These are phyloP conservation scores for Crioceris asparagi DNA, from an alignment of 2,888 invertebrate species.

Conservation along the genomic window DNA sequence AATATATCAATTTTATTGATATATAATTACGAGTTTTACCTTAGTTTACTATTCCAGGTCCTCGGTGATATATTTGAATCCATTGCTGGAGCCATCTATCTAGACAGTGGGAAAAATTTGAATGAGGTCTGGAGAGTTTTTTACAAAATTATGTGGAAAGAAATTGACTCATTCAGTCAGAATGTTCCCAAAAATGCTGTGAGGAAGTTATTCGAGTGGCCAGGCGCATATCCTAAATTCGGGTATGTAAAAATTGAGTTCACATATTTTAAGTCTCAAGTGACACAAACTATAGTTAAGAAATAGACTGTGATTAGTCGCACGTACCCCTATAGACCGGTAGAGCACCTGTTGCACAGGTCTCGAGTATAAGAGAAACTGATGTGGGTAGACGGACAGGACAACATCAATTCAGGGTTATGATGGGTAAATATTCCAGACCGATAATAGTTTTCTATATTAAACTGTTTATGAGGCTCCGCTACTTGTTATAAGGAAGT, in stretches of 20 bases:
- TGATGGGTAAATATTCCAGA: too few species aligned
- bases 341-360: too few species aligned
- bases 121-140: conserved; percentile 68
- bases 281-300: neutral
- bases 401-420: too few species aligned
- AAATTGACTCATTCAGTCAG: conserved; percentile 69
- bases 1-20: neutral
- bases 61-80: conserved; percentile 93
- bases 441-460: too few species aligned
- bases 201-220: conserved; percentile 72
- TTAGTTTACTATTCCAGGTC: conserved; percentile 34
- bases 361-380: too few species aligned
- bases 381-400: too few species aligned
- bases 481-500: too few species aligned
- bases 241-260: conserved; percentile 43
- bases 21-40: neutral
- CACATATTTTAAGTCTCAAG: conserved; percentile 2
- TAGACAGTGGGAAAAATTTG: conserved; percentile 72
- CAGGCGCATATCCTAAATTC: conserved; percentile 65
- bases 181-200: conserved; percentile 86
- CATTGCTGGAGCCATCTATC: conserved; percentile 78
- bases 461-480: too few species aligned
- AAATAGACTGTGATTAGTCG: too few species aligned
- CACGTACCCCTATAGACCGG: too few species aligned
- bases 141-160: conserved; percentile 74